Base-by-base conservation (phyloP, 2,888 invertebrate genomes). In the Pasiphila rectangulata region DNA sequence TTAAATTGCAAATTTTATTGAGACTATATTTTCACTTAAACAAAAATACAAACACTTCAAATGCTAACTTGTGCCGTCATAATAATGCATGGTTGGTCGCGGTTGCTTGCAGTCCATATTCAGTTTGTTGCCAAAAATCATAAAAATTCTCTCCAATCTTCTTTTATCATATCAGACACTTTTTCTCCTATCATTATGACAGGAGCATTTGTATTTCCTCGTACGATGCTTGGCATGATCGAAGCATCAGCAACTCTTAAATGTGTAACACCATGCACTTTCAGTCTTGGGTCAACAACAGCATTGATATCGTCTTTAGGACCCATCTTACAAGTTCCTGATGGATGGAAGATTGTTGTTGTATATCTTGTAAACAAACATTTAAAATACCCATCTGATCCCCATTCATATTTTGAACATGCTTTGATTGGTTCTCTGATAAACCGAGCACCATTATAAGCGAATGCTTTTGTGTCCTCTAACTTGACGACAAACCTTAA, bases 201-300 rank as follows among this genome's bases (percentile, higher is more conserved):
- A 0, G 95, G 93, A 0, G 94, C 96, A 68, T 95, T 95, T 0
- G 95, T 95, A 70, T 96, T 96, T 0, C 94, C 95, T 56, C 94
- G 93, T 3, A 94, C 90, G 39, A 96, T 92, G 6, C 79, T 87
- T 0, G 95, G 96, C 95, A 96, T 96, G 29, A 96, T 92, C 3
- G 94, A 94, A 1, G 94, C 94, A 75, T 95, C 95, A 0, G 91
- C 92, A 0, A 95, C 94, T 47, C 95, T 87, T 3, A 94, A 70
- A 46, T 89, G 83, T 21, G 53, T 56, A 25, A 82, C 57, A 0
- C 83, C 83, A 59, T 82, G 67, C 0, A 83, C 83, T 57, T 59
- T 75, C 13, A 83, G 57, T 58, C 75, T 73, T 15, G 75, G 60
- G 60, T 79, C 69, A 0, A 83, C 83, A 0, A 83, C 83, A 1